Evolutionary conservation across 1,140 invertebrate species (phyloP).

Genomic region (Pseudobourletiella spinata): DNA sequence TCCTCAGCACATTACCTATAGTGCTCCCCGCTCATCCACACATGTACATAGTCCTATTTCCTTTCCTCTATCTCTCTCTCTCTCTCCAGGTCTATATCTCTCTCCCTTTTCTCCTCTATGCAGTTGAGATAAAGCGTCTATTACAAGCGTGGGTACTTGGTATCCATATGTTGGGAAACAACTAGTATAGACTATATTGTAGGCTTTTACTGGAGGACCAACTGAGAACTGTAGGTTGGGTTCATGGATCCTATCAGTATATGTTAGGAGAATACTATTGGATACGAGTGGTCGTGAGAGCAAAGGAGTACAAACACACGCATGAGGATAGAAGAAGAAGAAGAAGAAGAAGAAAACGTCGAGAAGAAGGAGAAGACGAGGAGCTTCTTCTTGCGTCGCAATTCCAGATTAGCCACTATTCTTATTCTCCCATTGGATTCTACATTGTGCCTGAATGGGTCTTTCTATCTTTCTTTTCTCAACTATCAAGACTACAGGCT

Average conservation of each 20-base stretch:
- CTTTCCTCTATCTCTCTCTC: too few relatives aligned
- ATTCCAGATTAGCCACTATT: slow-evolving; percentile 16
- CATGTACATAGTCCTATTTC: too few relatives aligned
- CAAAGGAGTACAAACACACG: not conserved
- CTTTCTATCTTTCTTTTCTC: not conserved
- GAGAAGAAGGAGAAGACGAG: not conserved
- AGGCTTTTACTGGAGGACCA: too few relatives aligned
- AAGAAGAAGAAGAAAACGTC: not conserved
- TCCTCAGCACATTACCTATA: slow-evolving; percentile 8
- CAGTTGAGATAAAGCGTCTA: not conserved
- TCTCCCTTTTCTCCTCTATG: too few relatives aligned
- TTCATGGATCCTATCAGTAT: not conserved
- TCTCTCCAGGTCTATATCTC: not conserved
- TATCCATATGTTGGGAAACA: not conserved
- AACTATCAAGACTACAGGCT: too few relatives aligned
- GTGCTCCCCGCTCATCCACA: too few relatives aligned
- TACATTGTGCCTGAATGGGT: not conserved
- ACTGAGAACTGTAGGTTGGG: too few relatives aligned
- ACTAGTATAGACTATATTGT: too few relatives aligned
- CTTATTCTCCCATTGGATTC: not conserved
- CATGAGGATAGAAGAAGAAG: slow-evolving; percentile 2
- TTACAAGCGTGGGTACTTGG: not conserved
- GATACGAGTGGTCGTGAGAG: not conserved
- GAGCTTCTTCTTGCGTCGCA: not conserved
- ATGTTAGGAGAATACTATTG: not conserved